Base-by-base conservation (phyloP, 2,113 vertebrate species). In the Nanorana parkeri region DNA sequence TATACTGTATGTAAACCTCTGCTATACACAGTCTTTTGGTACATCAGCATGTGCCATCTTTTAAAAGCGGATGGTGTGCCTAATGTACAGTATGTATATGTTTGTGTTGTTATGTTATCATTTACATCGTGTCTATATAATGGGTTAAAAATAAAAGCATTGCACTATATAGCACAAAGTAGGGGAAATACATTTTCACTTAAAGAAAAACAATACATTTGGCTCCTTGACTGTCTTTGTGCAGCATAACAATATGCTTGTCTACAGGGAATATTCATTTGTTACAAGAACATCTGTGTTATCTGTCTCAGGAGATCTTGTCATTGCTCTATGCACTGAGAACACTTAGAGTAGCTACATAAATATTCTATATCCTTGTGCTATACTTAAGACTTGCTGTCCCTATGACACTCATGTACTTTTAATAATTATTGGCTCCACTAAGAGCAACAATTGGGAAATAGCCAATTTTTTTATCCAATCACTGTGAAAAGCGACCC, bases 241-340 rank as follows among this genome's bases (percentile, higher is more conserved):
- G 41, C 1, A 47, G 6, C 41, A 47, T 15, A 47, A 52, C 0
- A 71, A 68, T 26, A 24, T 47, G 20, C 8, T 13, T 2, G 26
- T 24, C 68, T 26, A 16, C 17, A 73, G 26, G 68, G 79, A 81
- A 56, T 74, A n/a, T 36, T 17, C 7, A 73, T 66, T 36, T 55
- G n/a, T 52, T 56, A 36, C 19, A n/a, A 56, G 60, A 81, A 65
- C 51, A 66, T 74, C 68, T 74, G 79, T 7, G 72, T 51, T 32
- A 19, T 13, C 47, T 17, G 23, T 54, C 68, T 17, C 60, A 2
- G 15, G 54, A 52, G 68, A 80, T 7, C 28, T 6, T 29, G 24
- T 11, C 2, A 3, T 29, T 66, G 64, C 28, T 20, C 23, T 17
- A 23, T 47, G 13, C 5, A 47, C 41, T 47, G 11, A 47, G 41